phyloP scores from a whole-genome alignment of 2,113 vertebrate genomes.

The Struthio camelus region DNA sequence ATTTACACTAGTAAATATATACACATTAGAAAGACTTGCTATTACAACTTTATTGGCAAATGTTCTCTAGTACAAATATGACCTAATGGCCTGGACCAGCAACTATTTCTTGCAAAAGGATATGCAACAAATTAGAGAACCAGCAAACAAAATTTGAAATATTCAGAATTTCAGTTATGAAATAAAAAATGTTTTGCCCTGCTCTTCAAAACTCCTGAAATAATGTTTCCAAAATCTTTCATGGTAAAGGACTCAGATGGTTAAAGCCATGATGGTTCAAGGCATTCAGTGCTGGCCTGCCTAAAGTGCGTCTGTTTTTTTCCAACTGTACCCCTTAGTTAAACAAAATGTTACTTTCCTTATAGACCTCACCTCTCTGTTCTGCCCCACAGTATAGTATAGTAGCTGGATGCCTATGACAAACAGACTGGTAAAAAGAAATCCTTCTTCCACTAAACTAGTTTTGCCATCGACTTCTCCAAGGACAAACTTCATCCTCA shows the following conservation, averaged over 20 bases:
- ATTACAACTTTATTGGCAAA: not conserved
- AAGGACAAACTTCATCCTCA: not conserved
- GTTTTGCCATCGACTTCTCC: not conserved
- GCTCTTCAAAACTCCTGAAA: not conserved
- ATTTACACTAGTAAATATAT: not conserved
- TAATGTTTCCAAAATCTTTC: not conserved
- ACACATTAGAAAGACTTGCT: not conserved
- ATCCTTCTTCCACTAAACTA: not conserved
- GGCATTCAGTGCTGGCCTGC: not conserved
- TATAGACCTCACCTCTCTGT: not conserved
- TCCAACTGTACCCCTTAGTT: not conserved
- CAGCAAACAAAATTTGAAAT: not conserved
- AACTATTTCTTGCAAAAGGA: not conserved
- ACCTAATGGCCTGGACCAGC: not conserved
- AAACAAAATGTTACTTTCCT: not conserved
- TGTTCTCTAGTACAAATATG: not conserved
- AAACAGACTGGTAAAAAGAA: not conserved
- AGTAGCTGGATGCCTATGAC: fast-evolving
- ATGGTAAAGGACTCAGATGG: not conserved
- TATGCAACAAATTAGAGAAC: not conserved
- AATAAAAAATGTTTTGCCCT: not conserved
- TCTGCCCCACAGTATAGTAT: fast-evolving
- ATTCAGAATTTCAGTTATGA: not conserved
- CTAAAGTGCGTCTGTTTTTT: not conserved
- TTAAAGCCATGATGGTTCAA: not conserved